Conservation (phyloP, 1,140 invertebrate species). For the Augochlora pura region DNA sequence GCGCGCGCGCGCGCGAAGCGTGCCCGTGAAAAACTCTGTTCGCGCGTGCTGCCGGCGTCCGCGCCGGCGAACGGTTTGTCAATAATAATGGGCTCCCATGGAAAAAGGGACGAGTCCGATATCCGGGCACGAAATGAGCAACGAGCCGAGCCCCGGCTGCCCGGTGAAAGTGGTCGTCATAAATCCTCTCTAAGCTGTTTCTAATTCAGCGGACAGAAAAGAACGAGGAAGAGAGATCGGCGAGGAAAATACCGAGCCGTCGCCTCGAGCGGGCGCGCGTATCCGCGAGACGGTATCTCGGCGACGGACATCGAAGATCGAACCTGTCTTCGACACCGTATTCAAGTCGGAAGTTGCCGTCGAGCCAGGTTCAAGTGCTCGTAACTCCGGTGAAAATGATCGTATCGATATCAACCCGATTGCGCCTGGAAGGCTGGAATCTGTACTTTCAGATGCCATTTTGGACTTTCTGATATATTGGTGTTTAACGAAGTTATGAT, state of each 20-base stretch:
- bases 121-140: not conserved
- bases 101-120: not conserved
- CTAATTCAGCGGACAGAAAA: slow-evolving; percentile 19
- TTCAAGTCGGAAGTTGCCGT: too few relatives aligned
- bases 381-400: too few relatives aligned
- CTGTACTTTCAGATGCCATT: too few relatives aligned
- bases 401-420: too few relatives aligned
- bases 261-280: slow-evolving; percentile 5
- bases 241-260: not conserved
- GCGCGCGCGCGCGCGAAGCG: too few relatives aligned
- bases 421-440: too few relatives aligned
- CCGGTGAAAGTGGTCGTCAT: slow-evolving; percentile 13
- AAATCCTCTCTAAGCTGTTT: slow-evolving; percentile 12
- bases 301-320: not conserved
- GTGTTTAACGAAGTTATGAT: too few relatives aligned
- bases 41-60: not conserved
- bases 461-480: too few relatives aligned
- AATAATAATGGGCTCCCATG: too few relatives aligned
- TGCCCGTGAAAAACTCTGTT: slow-evolving; percentile 55
- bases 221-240: slow-evolving; percentile 12
- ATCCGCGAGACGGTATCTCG: slow-evolving; percentile 42
- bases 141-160: not conserved
- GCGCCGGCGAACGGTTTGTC: too few relatives aligned
- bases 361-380: too few relatives aligned
- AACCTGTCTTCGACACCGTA: too few relatives aligned